Percentiles rank a stretch among this genome's conserved stretches.
Conservation (phyloP, 92 coral and sea anemone genomes). For the Muricea muricata region DNA sequence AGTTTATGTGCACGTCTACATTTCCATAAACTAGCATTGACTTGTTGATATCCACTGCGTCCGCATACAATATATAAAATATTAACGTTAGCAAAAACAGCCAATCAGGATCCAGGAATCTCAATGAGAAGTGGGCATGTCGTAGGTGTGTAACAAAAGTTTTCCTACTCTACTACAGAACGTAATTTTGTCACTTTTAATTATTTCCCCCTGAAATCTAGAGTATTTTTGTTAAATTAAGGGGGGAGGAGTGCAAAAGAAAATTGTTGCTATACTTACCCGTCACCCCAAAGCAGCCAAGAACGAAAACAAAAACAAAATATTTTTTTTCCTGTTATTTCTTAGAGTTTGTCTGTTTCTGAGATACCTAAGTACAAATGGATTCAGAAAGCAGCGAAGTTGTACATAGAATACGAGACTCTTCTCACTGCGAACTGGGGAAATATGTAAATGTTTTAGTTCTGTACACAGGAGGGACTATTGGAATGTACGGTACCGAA, state of each 20-base stretch:
- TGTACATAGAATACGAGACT: not conserved
- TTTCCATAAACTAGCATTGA: too few species aligned
- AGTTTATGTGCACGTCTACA: too few species aligned
- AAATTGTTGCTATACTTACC: too few species aligned
- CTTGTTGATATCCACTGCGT: too few species aligned
- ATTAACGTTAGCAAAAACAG: not conserved
- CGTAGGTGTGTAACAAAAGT: not conserved
- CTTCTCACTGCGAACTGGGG: conserved; percentile 1
- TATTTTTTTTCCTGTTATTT: too few species aligned
- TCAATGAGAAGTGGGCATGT: not conserved
- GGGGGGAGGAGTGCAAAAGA: not conserved
- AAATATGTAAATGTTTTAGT: conserved; percentile 69
- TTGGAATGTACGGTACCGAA: conserved; percentile 89
- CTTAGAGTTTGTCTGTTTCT: too few species aligned
- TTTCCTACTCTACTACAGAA: not conserved
- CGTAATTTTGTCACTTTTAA: not conserved
- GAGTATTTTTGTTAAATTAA: not conserved
- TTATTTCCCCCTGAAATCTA: not conserved
- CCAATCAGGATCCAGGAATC: not conserved
- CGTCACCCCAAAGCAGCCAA: not conserved
- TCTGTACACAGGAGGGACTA: conserved; percentile 96
- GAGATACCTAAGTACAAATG: too few species aligned
- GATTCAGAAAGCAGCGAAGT: not conserved
- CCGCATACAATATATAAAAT: too few species aligned
- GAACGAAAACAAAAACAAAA: not conserved